Evolutionary conservation across 1,140 invertebrate species (phyloP).

Genomic region (Adoxophyes honmai): DNA sequence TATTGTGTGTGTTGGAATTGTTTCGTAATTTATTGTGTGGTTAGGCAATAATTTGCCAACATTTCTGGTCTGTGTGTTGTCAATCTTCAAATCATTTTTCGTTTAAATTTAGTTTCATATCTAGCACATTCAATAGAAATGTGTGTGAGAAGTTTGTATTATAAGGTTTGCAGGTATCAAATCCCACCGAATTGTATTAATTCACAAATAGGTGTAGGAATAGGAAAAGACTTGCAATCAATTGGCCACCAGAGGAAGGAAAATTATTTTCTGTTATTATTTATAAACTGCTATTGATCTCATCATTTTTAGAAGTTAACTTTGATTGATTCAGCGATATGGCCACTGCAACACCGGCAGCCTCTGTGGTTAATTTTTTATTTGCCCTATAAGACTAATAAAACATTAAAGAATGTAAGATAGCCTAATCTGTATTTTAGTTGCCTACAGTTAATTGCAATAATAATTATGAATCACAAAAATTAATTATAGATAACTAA

Average conservation of each 20-base stretch:
- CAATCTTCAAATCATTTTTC: too few species aligned
- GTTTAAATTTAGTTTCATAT: too few species aligned
- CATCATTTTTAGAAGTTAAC: conserved; percentile 10
- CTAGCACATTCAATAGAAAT: too few species aligned
- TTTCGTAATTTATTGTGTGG: too few species aligned
- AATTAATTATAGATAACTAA: neutral
- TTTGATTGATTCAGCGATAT: neutral
- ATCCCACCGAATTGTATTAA: conserved; percentile 6
- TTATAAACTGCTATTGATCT: conserved; percentile 9
- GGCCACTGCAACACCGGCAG: neutral
- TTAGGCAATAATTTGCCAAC: too few species aligned
- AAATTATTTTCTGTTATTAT: conserved; percentile 1
- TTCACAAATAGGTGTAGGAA: neutral
- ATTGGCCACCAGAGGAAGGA: conserved; percentile 4
- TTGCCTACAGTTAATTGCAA: neutral
- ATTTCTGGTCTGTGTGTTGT: too few species aligned
- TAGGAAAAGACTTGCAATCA: neutral
- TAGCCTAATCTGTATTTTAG: neutral
- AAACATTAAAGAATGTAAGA: neutral
- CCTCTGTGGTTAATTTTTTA: neutral
- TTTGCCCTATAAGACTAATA: neutral
- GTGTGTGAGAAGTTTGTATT: too few species aligned
- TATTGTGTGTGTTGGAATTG: too few species aligned
- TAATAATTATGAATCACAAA: conserved; percentile 1
- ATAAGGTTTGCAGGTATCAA: neutral